Evolutionary conservation across 2,888 invertebrate genomes (phyloP), one percentile per base, ranked within the genome.

Genomic region (Lepidocyrtoides sp.): DNA sequence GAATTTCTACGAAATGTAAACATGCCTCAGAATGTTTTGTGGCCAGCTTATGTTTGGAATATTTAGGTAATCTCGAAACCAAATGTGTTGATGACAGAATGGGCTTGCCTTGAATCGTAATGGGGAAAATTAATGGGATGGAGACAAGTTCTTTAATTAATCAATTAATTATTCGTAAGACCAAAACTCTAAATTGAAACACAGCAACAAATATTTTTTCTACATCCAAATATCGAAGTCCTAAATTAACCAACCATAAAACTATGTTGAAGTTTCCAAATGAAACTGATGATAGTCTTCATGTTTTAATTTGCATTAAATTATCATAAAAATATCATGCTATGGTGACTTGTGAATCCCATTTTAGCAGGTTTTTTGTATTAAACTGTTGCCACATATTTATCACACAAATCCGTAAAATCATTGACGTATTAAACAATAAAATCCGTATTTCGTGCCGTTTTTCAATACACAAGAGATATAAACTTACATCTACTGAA

Each of bases 121-220:
- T 75, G 72, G 36, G 2, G 69, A 17, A 69, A 48, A 75, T 75
- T 75, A 75, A 75, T 75, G 72, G 26, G n/a, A 48, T 48, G 8
- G 44, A 41, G 44, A 23, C 72, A 75, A 75, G 48, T 20, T 66
- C 36, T n/a, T 75, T 75, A 75, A 75, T 75, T 75, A 75, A 44
- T 75, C 72, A 75, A 44, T 75, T 75, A 75, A 44, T 75, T 75
- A 48, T 48, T 48, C 12, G 14, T 2, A 14, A 48, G 14, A 48
- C 12, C 12, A 48, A 14, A 8, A 4, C n/a, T n/a, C n/a, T n/a
- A n/a, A n/a, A n/a, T n/a, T n/a, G n/a, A n/a, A n/a, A n/a, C n/a
- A n/a, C n/a, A n/a, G n/a, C n/a, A n/a, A n/a, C n/a, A n/a, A n/a
- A n/a, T n/a, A n/a, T n/a, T n/a, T n/a, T n/a, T n/a, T n/a, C n/a